Percentiles rank a stretch among this genome's conserved stretches.
These are phyloP conservation scores for Crenichthys baileyi DNA, from an alignment of 2,797 vertebrate genomes.

Conservation along the genomic window DNA sequence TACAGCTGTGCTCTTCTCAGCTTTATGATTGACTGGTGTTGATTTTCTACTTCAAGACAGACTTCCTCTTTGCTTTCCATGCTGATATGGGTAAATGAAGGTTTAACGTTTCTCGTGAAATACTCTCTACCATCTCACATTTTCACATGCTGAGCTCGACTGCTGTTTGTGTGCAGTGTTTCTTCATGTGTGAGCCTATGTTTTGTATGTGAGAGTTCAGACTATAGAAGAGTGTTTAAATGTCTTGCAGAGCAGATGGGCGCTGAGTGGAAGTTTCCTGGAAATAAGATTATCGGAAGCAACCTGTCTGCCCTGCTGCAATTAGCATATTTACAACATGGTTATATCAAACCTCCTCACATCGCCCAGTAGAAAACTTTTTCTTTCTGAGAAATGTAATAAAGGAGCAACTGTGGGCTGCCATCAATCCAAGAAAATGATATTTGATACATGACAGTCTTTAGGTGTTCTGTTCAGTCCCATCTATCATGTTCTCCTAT, in stretches of 20 bases:
- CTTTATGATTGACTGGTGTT: slow-evolving; percentile 12
- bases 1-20: neutral
- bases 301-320: neutral
- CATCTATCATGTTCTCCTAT: no score
- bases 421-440: neutral
- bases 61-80: neutral
- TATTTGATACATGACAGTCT: neutral
- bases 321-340: neutral
- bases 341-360: neutral
- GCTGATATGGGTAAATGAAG: slow-evolving; percentile 12
- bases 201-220: neutral
- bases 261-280: slow-evolving; percentile 26
- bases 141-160: neutral
- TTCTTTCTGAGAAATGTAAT: neutral
- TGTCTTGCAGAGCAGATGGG: slow-evolving; percentile 50
- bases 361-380: neutral
- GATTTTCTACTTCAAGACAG: neutral
- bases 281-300: neutral
- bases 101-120: slow-evolving; percentile 28
- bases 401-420: neutral
- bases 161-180: slow-evolving; percentile 3
- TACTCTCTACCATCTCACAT: slow-evolving; percentile 4
- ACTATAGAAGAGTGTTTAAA: neutral
- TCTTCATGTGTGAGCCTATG: neutral
- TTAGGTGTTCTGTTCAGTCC: neutral